These are phyloP conservation scores for Actenoides hombroni DNA, from an alignment of 2,113 vertebrate species.

Conservation along the genomic window DNA sequence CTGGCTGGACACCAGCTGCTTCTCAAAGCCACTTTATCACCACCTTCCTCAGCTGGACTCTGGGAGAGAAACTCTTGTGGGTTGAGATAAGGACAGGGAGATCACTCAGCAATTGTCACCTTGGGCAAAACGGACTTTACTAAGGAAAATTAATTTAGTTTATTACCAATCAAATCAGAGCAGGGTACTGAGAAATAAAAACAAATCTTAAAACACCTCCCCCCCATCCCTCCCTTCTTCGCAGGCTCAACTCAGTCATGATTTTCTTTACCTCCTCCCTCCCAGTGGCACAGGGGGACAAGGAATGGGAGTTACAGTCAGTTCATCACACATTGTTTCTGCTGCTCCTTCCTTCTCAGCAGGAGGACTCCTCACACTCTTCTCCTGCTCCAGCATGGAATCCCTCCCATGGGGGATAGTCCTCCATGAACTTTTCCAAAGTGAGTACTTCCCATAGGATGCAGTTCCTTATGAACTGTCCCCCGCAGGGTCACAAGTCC, in stretches of 20 bases:
- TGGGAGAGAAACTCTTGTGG: background rate
- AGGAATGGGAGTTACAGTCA: background rate
- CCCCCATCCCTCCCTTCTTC: background rate
- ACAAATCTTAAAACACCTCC: background rate
- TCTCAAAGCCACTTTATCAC: background rate
- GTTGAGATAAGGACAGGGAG: background rate
- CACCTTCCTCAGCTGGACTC: background rate
- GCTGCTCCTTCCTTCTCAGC: background rate
- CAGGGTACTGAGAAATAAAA: background rate
- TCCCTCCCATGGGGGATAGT: background rate
- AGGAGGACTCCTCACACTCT: background rate
- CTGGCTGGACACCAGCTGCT: background rate
- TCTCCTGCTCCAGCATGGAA: background rate
- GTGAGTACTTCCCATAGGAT: background rate
- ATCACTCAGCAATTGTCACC: background rate
- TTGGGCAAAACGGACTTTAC: background rate
- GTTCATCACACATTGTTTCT: background rate
- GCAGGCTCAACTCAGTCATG: background rate
- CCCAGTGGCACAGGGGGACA: background rate
- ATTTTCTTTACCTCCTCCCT: background rate
- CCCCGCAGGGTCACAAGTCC: background rate
- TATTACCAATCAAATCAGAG: background rate
- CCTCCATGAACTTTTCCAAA: background rate
- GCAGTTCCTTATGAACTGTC: background rate
- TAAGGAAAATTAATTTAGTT: background rate